Base-by-base conservation (phyloP, 2,797 vertebrate species). In the Hozukius guyotensis region DNA sequence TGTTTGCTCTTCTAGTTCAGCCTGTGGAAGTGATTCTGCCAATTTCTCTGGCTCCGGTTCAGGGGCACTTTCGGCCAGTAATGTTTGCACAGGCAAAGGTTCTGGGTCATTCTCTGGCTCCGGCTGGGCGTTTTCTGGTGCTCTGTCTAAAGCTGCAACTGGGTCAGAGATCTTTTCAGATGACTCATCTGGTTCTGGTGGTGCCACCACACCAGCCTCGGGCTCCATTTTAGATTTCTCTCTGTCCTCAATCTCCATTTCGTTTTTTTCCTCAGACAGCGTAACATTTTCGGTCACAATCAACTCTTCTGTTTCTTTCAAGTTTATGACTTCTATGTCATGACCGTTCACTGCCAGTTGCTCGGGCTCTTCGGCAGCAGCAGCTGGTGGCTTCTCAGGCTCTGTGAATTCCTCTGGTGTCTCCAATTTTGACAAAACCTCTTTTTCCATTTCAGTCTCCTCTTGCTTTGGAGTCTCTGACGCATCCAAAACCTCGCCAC, bases 341-440 rank as follows among this genome's bases (percentile, higher is more conserved):
- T 87, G 81, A 13, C 90, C 85, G 0, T 81, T 93, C 3, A 80
- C 75, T 3, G 69, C 82, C 75, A 77, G 72, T 75, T 86, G 86
- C 73, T 85, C 68, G 0, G 64, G 7, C 38, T 84, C 87, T 65
- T 84, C 77, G 8, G 31, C 81, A 20, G 86, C 89, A 20, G 85
- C 89, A 90, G 90, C 87, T 86, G 91, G 84, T 70, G 88, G 72
- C 22, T 92, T 91, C 91, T 92, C 91, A 84, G 90, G 87, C 78
- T 68, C 81, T 18, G 73, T 34, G 60, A 83, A 53, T 57, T 88
- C 90, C 27, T 78, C 83, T 22, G 84, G 70, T 4, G 29, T 57
- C 72, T 93, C 87, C 72, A 42, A 0, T 31, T 91, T 91, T 24
- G 80, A 86, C 66, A 56, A 75, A 52, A 63, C 78, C 73, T 89